These are phyloP conservation scores for Calonectris borealis DNA, from an alignment of 2,113 vertebrate genomes.

Conservation along the genomic window DNA sequence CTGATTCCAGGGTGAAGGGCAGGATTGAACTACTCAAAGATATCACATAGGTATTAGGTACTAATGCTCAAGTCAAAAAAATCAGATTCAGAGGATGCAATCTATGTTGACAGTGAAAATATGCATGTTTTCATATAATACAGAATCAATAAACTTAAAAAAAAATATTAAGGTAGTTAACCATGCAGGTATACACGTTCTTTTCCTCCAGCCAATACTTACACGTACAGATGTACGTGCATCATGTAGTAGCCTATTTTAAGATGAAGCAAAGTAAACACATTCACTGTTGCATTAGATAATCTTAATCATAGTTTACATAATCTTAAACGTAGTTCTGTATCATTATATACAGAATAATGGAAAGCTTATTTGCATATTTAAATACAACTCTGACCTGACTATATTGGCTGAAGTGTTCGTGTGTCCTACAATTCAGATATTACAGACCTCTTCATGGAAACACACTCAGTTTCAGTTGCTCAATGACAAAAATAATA, in stretches of 20 bases:
- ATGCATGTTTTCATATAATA: neutral
- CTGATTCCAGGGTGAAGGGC: neutral
- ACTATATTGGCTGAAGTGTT: neutral
- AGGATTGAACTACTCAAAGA: neutral
- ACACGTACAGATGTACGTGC: accelerated
- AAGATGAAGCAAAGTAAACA: neutral
- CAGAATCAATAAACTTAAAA: neutral
- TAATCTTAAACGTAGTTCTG: neutral
- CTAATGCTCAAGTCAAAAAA: neutral
- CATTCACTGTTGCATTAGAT: neutral
- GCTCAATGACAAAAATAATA: neutral
- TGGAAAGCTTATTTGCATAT: neutral
- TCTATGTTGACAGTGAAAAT: neutral
- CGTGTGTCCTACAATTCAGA: neutral
- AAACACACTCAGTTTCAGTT: neutral
- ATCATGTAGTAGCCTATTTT: neutral
- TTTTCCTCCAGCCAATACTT: neutral
- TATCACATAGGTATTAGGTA: neutral
- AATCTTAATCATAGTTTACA: neutral
- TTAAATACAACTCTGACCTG: neutral
- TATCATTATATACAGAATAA: neutral
- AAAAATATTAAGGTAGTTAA: neutral
- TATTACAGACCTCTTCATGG: neutral
- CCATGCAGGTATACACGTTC: accelerated
- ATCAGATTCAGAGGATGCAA: neutral